Base-by-base conservation (phyloP, 2,888 invertebrate genomes). In the Argyresthia goedartella region DNA sequence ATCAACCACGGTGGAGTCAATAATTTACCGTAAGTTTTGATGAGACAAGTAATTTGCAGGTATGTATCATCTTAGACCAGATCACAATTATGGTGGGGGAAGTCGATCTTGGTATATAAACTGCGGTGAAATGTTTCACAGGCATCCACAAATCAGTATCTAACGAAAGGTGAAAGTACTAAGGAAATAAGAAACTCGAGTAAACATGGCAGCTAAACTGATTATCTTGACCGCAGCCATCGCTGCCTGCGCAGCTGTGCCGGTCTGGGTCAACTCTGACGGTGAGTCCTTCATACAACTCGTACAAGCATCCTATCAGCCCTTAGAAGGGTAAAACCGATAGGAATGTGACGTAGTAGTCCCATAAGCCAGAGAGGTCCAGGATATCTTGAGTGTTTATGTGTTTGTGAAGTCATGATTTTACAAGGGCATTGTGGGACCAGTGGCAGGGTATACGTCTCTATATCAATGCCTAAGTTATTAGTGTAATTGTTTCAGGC, bases 71-170 rank as follows among this genome's bases (percentile, higher is more conserved):
- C 61, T 66, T 66, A 60, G 64, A 76, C 76, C 65, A 33, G 74
- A 68, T 73, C 65, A 62, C 57, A 50, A 56, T 8, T 34, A 49
- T 64, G 68, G 80, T 75, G 80, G 84, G 79, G 78, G 73, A 56
- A 64, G 67, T 66, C 62, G 59, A 67, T 66, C 65, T 62, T 66
- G 64, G 74, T 84, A 85, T 85, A 84, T 74, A 84, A 75, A 67
- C 69, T 60, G 67, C 65, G 69, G 71, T 52, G 79, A 74, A 71
- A 75, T 76, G 76, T 68, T 74, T 69, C 73, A 73, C 63, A 65
- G 65, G 61, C 67, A 79, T 73, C 73, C 76, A 77, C 71, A 69
- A 25, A 62, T 62, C 67, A 71, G 60, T 57, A 55, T 52, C 62
- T 6, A 65, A 69, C 67, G 70, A 76, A 79, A 81, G 75, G 68